Evolutionary conservation across 2,797 vertebrate species (phyloP).

Genomic region (Premnoplex brunnescens): DNA sequence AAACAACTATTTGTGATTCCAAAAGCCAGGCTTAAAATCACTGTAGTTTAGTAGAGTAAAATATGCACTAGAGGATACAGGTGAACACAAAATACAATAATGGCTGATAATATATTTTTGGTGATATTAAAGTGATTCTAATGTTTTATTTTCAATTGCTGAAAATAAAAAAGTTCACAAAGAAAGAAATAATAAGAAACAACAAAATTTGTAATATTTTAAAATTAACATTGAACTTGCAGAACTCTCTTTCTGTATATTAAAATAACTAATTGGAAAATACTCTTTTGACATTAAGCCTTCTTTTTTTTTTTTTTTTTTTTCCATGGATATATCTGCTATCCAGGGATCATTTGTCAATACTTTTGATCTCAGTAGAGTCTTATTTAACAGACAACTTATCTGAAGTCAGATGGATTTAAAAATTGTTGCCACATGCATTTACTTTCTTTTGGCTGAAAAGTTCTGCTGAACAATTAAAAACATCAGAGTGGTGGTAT

Average conservation of each 20-base stretch:
- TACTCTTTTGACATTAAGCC: not conserved
- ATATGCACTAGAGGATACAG: not conserved
- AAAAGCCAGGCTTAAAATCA: not conserved
- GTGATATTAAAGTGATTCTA: not conserved
- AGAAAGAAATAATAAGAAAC: not conserved
- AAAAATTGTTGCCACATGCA: not conserved
- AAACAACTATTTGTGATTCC: not conserved
- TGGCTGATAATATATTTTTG: not conserved
- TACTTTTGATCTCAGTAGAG: not conserved
- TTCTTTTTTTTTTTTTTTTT: fast-evolving
- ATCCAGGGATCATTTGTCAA: not conserved
- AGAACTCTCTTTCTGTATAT: not conserved
- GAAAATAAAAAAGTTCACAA: not conserved
- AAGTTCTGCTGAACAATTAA: not conserved
- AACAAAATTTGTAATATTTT: not conserved
- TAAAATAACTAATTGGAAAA: not conserved
- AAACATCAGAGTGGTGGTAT: not conserved
- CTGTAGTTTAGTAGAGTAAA: not conserved
- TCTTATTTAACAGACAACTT: not conserved
- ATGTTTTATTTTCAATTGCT: not conserved
- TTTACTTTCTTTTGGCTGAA: not conserved
- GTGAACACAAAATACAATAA: not conserved
- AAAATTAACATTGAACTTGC: not conserved
- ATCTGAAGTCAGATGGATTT: not conserved
- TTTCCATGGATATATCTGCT: not conserved